Evolutionary conservation across 2,888 invertebrate species (phyloP).

Genomic region (Tipula confusa): DNA sequence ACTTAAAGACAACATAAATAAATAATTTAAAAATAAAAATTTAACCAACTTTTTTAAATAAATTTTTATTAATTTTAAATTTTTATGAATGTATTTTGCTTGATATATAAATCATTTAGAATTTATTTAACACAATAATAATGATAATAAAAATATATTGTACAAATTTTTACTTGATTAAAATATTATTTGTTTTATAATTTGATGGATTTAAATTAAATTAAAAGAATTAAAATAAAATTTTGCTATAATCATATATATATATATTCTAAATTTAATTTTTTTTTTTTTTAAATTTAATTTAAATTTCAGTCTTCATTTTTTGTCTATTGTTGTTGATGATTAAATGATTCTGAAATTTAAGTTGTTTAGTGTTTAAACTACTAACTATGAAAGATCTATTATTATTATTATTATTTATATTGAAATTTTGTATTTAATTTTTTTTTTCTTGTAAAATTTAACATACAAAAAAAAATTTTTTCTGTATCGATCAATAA

Average conservation of each 20-base stretch:
- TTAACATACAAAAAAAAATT: too few species aligned
- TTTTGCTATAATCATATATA: not conserved
- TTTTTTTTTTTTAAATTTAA: not conserved
- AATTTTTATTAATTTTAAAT: not conserved
- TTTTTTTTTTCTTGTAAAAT: too few species aligned
- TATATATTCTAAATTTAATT: not conserved
- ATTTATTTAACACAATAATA: not conserved
- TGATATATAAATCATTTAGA: not conserved
- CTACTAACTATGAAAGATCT: too few species aligned
- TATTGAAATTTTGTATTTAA: too few species aligned
- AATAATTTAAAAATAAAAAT: too few species aligned
- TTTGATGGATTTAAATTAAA: not conserved
- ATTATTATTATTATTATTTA: too few species aligned
- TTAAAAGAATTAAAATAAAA: not conserved
- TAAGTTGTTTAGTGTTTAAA: not conserved
- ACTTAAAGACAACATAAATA: too few species aligned
- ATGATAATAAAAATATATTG: not conserved
- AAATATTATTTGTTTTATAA: not conserved
- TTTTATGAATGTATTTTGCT: not conserved
- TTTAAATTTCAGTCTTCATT: constrained; percentile 1
- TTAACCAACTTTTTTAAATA: not conserved
- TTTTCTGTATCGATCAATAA: not conserved
- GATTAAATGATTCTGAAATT: not conserved
- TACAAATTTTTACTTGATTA: not conserved
- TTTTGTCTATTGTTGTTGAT: not conserved